Conservation (phyloP, 2,888 invertebrate genomes). For the Cotesia congregata region DNA sequence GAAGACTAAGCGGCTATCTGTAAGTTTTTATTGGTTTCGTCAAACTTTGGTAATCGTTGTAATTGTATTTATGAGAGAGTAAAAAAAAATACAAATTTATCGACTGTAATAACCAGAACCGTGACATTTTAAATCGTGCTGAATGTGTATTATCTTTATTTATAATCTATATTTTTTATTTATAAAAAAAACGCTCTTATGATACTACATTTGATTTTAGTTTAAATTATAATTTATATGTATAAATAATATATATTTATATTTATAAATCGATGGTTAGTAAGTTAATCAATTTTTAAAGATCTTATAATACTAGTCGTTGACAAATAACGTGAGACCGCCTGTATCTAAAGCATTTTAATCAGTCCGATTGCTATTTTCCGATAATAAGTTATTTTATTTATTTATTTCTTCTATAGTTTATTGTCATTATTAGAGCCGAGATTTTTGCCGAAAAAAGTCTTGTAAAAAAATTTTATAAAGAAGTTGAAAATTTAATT, state of each 20-base stretch:
- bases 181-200: neutral
- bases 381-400: neutral
- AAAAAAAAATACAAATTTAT: slow-evolving; percentile 1
- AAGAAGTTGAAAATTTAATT: neutral
- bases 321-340: slow-evolving; percentile 9
- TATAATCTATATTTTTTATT: neutral
- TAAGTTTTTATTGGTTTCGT: slow-evolving; percentile 31
- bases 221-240: neutral
- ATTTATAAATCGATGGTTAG: neutral
- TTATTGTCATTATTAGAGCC: neutral
- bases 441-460: too few species aligned
- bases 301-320: neutral
- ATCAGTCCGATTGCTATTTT: slow-evolving; percentile 26
- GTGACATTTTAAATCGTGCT: slow-evolving; percentile 9
- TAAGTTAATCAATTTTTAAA: neutral
- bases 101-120: slow-evolving; percentile 22
- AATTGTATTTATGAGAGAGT: neutral
- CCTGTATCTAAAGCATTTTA: slow-evolving; percentile 15
- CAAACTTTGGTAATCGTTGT: slow-evolving; percentile 42
- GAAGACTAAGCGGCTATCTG: slow-evolving; percentile 13
- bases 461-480: too few species aligned
- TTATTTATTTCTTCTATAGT: neutral
- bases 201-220: neutral
- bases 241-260: neutral
- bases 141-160: neutral